These are phyloP conservation scores for Anolis apletophallus DNA, from an alignment of 2,797 vertebrate species.

Conservation along the genomic window DNA sequence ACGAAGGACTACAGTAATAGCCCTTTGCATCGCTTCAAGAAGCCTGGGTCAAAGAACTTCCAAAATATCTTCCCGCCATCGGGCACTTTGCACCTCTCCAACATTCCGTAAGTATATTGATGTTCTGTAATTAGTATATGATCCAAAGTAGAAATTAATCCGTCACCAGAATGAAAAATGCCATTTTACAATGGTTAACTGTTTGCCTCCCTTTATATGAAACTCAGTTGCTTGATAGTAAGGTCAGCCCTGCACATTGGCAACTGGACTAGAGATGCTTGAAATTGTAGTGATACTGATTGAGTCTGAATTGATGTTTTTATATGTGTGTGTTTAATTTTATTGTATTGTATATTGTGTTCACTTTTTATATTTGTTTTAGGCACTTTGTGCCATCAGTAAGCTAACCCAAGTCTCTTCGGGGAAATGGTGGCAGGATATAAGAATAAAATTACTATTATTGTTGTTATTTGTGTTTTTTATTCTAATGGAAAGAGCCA, in stretches of 20 bases:
- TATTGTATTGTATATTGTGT: too few species aligned
- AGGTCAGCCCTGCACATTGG: not conserved
- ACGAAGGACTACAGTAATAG: slow-evolving; percentile 91
- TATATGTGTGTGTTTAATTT: too few species aligned
- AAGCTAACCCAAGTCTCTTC: too few species aligned
- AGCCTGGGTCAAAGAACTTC: slow-evolving; percentile 89
- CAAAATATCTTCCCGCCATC: slow-evolving; percentile 93
- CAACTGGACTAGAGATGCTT: not conserved
- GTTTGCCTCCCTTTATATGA: not conserved
- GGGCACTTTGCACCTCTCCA: slow-evolving; percentile 91
- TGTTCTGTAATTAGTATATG: not conserved
- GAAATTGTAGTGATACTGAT: not conserved
- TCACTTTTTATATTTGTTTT: too few species aligned
- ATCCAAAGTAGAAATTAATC: not conserved
- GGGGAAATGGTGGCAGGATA: too few species aligned
- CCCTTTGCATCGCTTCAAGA: slow-evolving; percentile 92
- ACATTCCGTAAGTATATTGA: slow-evolving; percentile 88
- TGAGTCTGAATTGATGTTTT: too few species aligned
- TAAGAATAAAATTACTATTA: too few species aligned
- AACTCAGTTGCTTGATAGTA: not conserved
- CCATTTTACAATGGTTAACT: not conserved
- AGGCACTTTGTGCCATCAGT: too few species aligned
- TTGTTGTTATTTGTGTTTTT: too few species aligned
- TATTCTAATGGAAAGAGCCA: too few species aligned
- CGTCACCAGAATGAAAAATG: not conserved